Evolutionary conservation across 2,113 vertebrate species (phyloP).

Genomic region (Cinclus mexicanus): DNA sequence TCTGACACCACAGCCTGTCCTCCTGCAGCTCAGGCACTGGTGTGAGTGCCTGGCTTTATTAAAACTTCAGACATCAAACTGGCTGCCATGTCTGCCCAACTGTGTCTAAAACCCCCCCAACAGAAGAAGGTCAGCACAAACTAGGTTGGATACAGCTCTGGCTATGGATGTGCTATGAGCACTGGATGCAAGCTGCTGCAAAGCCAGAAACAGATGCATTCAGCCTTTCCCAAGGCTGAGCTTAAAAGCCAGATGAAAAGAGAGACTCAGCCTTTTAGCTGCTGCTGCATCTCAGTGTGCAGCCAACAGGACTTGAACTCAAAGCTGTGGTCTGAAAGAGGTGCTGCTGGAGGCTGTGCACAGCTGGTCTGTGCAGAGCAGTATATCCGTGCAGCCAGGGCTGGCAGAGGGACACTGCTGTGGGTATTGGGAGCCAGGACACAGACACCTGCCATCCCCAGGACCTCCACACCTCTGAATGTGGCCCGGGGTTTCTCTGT

Average conservation of each 20-base stretch:
- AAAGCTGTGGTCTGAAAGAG: neutral
- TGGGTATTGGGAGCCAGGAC: neutral
- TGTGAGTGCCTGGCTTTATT: neutral
- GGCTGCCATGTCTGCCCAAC: neutral
- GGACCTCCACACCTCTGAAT: neutral
- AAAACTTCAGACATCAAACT: neutral
- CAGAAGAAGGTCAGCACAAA: neutral
- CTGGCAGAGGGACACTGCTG: neutral
- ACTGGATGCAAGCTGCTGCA: neutral
- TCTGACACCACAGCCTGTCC: neutral
- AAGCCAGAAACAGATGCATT: neutral
- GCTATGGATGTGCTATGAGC: neutral
- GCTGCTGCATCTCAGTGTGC: neutral
- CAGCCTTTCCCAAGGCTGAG: neutral
- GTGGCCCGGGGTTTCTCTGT: neutral
- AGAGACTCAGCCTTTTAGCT: neutral
- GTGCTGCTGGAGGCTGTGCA: accelerated
- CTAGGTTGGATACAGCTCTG: neutral
- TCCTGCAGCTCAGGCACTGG: neutral
- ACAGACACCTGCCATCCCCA: neutral
- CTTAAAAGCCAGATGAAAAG: neutral
- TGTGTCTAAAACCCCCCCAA: neutral
- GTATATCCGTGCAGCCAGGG: neutral
- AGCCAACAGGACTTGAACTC: neutral
- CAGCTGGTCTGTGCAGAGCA: accelerated